Evolutionary conservation across 2,113 vertebrate species (phyloP).

Genomic region (Zapornia atra): DNA sequence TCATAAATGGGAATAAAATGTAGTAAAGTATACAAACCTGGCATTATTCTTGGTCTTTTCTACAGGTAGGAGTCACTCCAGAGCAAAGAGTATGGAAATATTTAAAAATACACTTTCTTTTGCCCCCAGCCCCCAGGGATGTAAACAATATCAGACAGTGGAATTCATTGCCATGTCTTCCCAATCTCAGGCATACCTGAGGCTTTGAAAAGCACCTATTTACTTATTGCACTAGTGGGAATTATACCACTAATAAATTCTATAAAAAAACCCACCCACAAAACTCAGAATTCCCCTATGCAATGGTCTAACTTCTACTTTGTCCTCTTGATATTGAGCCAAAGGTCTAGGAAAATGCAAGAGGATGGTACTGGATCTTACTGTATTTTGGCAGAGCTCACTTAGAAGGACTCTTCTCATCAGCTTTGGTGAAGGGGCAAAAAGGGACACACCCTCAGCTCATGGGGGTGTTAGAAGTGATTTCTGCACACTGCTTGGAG

Average conservation of each 20-base stretch:
- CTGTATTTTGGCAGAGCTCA: not conserved
- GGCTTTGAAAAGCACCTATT: not conserved
- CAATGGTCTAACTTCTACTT: not conserved
- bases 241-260: not conserved
- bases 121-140: fast-evolving
- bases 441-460: not conserved
- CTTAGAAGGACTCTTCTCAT: not conserved
- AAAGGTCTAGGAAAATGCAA: not conserved
- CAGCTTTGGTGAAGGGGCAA: not conserved
- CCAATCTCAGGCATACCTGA: not conserved
- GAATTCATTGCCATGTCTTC: not conserved
- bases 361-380: not conserved
- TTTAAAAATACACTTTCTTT: not conserved
- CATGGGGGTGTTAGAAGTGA: not conserved
- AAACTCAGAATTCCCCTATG: not conserved
- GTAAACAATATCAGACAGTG: not conserved
- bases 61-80: not conserved
- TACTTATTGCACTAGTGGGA: not conserved
- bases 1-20: not conserved
- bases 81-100: not conserved
- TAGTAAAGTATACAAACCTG: not conserved
- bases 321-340: not conserved
- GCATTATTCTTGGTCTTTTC: not conserved
- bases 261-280: not conserved
- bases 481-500: not conserved